A percentile compares a stretch with the other conserved stretches of the same genome.
Evolutionary conservation across 2,113 vertebrate genomes (phyloP).

Genomic region (Microcebus tavaratra): DNA sequence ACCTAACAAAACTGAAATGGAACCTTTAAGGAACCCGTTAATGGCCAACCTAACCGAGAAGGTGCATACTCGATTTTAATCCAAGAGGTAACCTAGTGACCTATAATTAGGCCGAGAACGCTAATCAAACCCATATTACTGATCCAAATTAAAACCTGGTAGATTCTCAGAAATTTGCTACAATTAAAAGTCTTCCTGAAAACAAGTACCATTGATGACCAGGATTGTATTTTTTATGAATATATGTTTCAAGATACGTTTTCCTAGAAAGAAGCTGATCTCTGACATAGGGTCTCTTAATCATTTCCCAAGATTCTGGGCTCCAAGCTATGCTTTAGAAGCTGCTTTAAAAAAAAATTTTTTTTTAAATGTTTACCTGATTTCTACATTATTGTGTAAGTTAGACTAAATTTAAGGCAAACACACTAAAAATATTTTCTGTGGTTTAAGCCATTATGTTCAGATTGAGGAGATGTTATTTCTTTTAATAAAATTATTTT

Average conservation of each 20-base stretch:
- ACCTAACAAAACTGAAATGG: neutral
- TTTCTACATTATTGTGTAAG: neutral
- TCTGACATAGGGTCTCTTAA: neutral
- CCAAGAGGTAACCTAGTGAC: neutral
- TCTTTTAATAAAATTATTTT: neutral
- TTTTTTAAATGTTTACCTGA: neutral
- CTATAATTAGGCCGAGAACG: neutral
- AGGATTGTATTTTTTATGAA: neutral
- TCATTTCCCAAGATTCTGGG: neutral
- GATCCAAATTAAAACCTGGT: neutral
- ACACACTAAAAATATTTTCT: neutral
- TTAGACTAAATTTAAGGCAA: conserved; percentile 11
- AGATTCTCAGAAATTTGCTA: neutral
- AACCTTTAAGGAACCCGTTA: neutral
- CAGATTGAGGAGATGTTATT: neutral
- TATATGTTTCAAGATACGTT: neutral
- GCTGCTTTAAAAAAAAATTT: neutral
- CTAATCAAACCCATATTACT: neutral
- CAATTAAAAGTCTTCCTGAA: neutral
- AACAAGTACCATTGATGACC: neutral
- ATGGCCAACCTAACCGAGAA: neutral
- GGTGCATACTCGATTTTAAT: neutral
- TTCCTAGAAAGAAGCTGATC: neutral
- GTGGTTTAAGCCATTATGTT: neutral
- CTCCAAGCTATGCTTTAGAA: neutral